A percentile compares a stretch with the other conserved stretches of the same genome.
phyloP scores from a whole-genome alignment of 2,113 vertebrate species.

The Jacana jacana region DNA sequence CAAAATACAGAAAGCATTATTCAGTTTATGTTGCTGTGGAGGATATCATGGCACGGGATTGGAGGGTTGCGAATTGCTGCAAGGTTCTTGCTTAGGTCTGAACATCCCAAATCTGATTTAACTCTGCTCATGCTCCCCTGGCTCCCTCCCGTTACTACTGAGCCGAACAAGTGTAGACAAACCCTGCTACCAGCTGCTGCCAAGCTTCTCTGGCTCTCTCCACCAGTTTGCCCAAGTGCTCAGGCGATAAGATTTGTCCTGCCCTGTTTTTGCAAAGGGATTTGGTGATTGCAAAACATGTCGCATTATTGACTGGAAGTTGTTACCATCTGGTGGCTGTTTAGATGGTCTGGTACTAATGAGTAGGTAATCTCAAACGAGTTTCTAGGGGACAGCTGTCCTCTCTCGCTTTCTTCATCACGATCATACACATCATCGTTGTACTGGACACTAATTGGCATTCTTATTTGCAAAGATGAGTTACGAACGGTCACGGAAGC shows the following conservation, averaged over 20 bases:
- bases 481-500: rapidly evolving
- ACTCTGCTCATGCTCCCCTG: rapidly evolving
- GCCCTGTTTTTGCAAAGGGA: constrained; percentile 40
- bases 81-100: not conserved
- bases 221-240: constrained; percentile 3
- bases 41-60: rapidly evolving
- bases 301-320: constrained; percentile 38
- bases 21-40: not conserved
- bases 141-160: not conserved
- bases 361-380: not conserved
- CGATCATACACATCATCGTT: not conserved
- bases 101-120: not conserved
- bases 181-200: not conserved
- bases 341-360: constrained; percentile 11
- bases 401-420: not conserved
- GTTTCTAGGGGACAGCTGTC: constrained; percentile 30
- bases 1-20: not conserved
- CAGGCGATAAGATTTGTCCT: not conserved
- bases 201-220: not conserved
- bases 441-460: not conserved
- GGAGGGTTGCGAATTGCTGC: not conserved
- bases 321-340: constrained; percentile 50
- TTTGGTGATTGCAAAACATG: constrained; percentile 54
- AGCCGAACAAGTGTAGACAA: not conserved
- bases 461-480: not conserved